Percentiles rank a stretch among this genome's conserved stretches.
phyloP scores from a whole-genome alignment of 30 jellyfish, hydroid and myxozoan genomes.

The Aurelia aurita region DNA sequence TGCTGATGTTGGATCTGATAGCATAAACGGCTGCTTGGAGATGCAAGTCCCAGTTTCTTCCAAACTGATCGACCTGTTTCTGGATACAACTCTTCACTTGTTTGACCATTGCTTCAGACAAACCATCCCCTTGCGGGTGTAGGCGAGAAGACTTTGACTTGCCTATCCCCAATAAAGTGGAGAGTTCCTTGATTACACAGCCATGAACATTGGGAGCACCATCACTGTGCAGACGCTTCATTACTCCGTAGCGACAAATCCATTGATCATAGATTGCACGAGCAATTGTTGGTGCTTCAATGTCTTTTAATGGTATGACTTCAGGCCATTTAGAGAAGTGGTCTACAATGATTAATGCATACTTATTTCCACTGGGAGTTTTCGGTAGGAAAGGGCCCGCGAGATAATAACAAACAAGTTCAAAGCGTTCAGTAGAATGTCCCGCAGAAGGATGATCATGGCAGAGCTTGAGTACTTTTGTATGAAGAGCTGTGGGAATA shows the following conservation, averaged over 20 bases:
- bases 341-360: slow-evolving; percentile 12
- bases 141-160: slow-evolving; percentile 29
- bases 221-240: slow-evolving; percentile 39
- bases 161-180: slow-evolving; percentile 13
- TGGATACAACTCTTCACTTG: slow-evolving; percentile 31
- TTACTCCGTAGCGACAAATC: slow-evolving; percentile 36
- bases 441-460: slow-evolving; percentile 51
- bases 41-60: slow-evolving; percentile 21
- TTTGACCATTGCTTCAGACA: slow-evolving; percentile 38
- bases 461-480: too few relatives aligned
- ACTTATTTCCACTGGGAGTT: slow-evolving; percentile 18
- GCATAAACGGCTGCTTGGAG: slow-evolving; percentile 5
- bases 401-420: slow-evolving; percentile 21
- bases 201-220: slow-evolving; percentile 39
- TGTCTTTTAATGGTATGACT: slow-evolving; percentile 3
- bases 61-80: slow-evolving; percentile 30
- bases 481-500: background rate
- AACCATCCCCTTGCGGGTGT: slow-evolving; percentile 47
- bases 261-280: slow-evolving; percentile 3
- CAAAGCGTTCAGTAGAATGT: slow-evolving; percentile 31
- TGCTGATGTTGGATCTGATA: slow-evolving; percentile 5
- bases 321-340: slow-evolving; percentile 31
- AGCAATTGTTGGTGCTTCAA: slow-evolving; percentile 9
- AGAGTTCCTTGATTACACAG: slow-evolving; percentile 8
- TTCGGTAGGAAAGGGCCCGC: slow-evolving; percentile 34